Conservation (phyloP, 2,888 invertebrate species). For the Drosophila neonasuta region DNA sequence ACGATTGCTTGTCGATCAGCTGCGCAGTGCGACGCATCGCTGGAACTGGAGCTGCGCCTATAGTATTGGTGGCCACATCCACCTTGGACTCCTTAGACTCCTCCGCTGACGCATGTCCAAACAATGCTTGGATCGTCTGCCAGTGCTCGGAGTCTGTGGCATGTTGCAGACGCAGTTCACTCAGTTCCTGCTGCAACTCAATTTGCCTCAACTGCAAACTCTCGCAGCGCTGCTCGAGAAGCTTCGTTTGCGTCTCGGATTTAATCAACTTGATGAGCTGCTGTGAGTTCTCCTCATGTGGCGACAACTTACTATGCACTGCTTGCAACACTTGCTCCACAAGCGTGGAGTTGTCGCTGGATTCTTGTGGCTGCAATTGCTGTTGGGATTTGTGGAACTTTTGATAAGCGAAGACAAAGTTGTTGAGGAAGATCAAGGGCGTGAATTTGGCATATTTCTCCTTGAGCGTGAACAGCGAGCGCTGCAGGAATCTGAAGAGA, state of each 20-base stretch:
- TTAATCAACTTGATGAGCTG: constrained; percentile 77
- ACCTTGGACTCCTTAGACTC: background rate
- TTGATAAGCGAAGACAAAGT: constrained; percentile 79
- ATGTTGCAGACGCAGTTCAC: constrained; percentile 69
- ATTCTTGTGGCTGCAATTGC: constrained; percentile 26
- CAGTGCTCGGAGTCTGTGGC: constrained; percentile 80
- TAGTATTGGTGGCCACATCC: constrained; percentile 76
- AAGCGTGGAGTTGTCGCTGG: constrained; percentile 33
- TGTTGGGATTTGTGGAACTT: constrained; percentile 62
- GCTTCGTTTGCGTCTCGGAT: constrained; percentile 78
- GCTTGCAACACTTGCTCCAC: constrained; percentile 40
- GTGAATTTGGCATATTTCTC: constrained; percentile 82
- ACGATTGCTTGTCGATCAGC: constrained; percentile 73
- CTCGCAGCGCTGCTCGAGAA: constrained; percentile 77
- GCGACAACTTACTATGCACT: constrained; percentile 46
- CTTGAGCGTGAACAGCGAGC: constrained; percentile 72
- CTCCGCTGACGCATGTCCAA: constrained; percentile 35
- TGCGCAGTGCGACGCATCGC: constrained; percentile 66
- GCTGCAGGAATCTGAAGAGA: constrained; percentile 73
- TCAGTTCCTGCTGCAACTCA: constrained; percentile 73
- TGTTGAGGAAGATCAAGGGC: constrained; percentile 80
- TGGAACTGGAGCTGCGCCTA: constrained; percentile 57
- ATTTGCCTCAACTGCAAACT: constrained; percentile 63
- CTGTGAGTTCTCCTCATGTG: constrained; percentile 59
- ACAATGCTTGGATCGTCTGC: constrained; percentile 80